A percentile compares a stretch with the other conserved stretches of the same genome.
These are phyloP conservation scores for Heteromurus nitidus DNA, from an alignment of 2,888 invertebrate genomes.

Conservation along the genomic window DNA sequence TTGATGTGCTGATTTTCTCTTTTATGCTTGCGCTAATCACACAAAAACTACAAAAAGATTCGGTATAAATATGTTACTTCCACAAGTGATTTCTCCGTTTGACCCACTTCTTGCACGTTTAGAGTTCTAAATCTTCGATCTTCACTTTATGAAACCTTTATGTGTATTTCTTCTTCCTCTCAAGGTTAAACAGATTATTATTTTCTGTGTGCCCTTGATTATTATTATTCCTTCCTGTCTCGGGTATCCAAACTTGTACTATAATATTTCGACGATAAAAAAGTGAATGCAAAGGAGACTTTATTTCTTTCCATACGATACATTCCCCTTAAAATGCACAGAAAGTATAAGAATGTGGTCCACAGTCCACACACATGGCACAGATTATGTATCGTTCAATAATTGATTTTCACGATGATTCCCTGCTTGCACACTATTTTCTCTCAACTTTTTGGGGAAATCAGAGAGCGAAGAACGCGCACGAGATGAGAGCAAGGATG, in stretches of 20 bases:
- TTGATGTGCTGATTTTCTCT: no score
- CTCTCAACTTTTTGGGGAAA: constrained; percentile 61
- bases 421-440: neutral
- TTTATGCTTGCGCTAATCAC: no score
- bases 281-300: no score
- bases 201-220: neutral
- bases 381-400: constrained; percentile 55
- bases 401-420: constrained; percentile 60
- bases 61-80: no score
- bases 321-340: neutral
- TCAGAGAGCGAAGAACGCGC: constrained; percentile 69
- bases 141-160: no score
- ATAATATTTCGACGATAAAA: no score
- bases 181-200: neutral
- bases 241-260: no score
- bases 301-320: neutral
- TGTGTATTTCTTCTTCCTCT: neutral
- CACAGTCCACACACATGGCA: constrained; percentile 54
- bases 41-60: no score
- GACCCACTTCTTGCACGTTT: neutral
- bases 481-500: constrained; percentile 67
- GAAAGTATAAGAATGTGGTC: neutral
- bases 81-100: no score
- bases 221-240: no score
- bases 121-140: neutral